Evolutionary conservation across 1,140 invertebrate species (phyloP), one percentile per base, ranked within the genome.

Genomic region (Centruroides vittatus): DNA sequence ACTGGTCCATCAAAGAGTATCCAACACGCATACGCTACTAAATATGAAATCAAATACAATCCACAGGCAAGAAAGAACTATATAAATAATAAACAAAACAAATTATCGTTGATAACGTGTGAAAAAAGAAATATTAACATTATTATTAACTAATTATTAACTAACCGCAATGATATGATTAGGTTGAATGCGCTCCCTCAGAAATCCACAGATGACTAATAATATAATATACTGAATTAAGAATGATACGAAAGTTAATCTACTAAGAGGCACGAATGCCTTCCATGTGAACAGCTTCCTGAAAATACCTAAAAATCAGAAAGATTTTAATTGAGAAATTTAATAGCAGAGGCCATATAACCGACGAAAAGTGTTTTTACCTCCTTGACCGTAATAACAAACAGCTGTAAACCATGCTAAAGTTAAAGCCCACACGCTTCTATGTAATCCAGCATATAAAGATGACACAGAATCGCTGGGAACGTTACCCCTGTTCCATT

Each of bases 221-320:
- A 59, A 57, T 8, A 65, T 58, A n/a, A 65, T 48, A 5, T 57
- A 72, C 60, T 77, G 76, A 12, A 77, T 62, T 1, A 76, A 65
- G 62, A 75, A 77, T 8, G 71, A 71, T 35, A 71, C 67, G 59
- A 74, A 76, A 0, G 75, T 73, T 36, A 77, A 63, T 50, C 74
- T 63, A 55, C 70, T 73, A 9, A 76, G 66, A 5, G 74, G 72
- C 10, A 75, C 65, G 8, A 76, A 67, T 3, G 64, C 69, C 51
- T 67, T 69, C 70, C 71, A 75, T 1, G 75, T 75, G 35, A 77
- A 63, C 34, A 77, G 61, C 7, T 58, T 68, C 63, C 75, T 74
- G 6, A 76, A 69, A 9, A 72, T 57, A 48, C 71, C 74, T 75
- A 57, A 49, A 64, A 55, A 36, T n/a, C 13, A 11, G 11, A 60